Base-by-base conservation (phyloP, 2,113 vertebrate species). In the Pungitius pungitius region DNA sequence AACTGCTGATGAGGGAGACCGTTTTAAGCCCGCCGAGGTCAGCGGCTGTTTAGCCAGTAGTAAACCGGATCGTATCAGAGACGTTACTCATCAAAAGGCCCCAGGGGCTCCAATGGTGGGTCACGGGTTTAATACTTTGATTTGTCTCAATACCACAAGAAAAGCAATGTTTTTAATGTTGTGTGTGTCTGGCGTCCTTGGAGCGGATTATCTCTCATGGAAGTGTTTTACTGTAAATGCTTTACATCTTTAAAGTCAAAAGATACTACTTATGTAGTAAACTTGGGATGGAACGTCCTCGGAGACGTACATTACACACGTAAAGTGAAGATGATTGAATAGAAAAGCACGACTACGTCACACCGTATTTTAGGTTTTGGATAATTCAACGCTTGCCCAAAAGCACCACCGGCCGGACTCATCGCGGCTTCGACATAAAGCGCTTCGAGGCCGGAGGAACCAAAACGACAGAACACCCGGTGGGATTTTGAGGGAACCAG, bases 1-100 rank as follows among this genome's bases (percentile, higher is more conserved):
- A 11, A 54, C 17, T 84, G 87, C 83, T 78, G 84, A 90, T 79
- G 73, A 78, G 64, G 43, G 72, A 54, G 87, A 80, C 71, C 64
- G 67, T 68, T 81, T n/a, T 60, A 61, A 30, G 30, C 60, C 71
- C 71, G 82, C 81, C 66, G 0, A 69, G 84, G 83, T 81, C 82
- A 61, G 65, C 30, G 39, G 17, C 64, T 13, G 8, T 73, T 78
- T 75, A 42, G 66, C 60, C 1, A 6, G 5, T 20, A n/a, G n/a
- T 77, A 73, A 87, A 82, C 51, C 79, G 61, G 56, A 85, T 45
- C n/a, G 13, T 24, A 42, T 67, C 22, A 1, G 45, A 65, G 63
- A 45, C 54, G 64, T 60, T 68, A 15, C n/a, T 66, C 66, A 83
- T 83, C 22, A 65, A 56, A 49, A 35, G 33, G 3, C 33, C 33